phyloP scores from a whole-genome alignment of 1,140 invertebrate genomes.

The Potamilus streckersoni region DNA sequence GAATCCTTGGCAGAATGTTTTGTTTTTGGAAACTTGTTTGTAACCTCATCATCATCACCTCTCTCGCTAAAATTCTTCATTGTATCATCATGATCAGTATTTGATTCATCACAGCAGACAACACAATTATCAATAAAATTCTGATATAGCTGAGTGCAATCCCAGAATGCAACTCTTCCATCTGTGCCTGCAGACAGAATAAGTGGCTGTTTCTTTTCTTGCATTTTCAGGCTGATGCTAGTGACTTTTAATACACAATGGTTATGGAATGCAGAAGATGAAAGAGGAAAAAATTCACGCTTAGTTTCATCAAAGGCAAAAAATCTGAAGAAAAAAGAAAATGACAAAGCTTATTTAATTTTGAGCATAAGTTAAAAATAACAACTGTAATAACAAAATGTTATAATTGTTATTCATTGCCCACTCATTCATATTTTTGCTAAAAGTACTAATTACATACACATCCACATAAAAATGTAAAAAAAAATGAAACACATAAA shows the following conservation, averaged over 20 bases:
- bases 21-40: background rate
- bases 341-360: background rate
- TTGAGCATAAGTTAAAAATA: background rate
- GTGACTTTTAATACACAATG: slow-evolving; percentile 63
- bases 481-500: slow-evolving; percentile 1
- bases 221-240: slow-evolving; percentile 24
- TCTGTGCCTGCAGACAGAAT: slow-evolving; percentile 75
- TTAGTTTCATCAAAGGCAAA: slow-evolving; percentile 53
- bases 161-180: slow-evolving; percentile 77
- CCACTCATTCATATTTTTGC: background rate
- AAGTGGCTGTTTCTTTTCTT: slow-evolving; percentile 13
- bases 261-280: slow-evolving; percentile 49
- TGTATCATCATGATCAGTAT: background rate
- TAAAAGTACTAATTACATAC: background rate
- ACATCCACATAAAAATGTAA: background rate
- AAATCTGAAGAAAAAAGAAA: slow-evolving; percentile 48
- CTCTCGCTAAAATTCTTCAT: background rate
- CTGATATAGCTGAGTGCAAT: slow-evolving; percentile 62
- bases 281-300: slow-evolving; percentile 38
- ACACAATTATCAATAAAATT: background rate
- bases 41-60: background rate
- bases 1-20: background rate
- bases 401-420: slow-evolving; percentile 2
- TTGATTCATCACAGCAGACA: background rate
- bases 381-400: background rate